Percentiles rank a stretch among this genome's conserved stretches.
Conservation (phyloP, 2,888 invertebrate species). For the Pyrocoelia pectoralis region DNA sequence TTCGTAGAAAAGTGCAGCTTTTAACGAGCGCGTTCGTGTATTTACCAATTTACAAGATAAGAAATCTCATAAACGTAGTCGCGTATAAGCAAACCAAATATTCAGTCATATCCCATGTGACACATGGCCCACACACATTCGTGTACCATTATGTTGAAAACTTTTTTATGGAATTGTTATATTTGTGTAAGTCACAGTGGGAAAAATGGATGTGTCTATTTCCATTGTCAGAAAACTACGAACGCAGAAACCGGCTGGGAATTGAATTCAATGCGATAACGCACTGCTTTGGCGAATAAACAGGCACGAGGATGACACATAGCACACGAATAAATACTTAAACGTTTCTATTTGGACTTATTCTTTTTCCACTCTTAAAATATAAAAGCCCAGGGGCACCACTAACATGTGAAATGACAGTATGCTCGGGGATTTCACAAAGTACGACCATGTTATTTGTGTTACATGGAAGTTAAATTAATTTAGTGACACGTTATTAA, state of each 20-base stretch:
- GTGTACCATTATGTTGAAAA: constrained; percentile 34
- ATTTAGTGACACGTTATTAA: background rate
- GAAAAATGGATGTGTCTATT: constrained; percentile 37
- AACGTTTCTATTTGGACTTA: constrained; percentile 30
- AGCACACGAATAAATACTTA: constrained; percentile 37
- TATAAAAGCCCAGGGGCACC: constrained; percentile 23
- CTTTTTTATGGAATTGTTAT: constrained; percentile 37
- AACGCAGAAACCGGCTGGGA: constrained; percentile 34
- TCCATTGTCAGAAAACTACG: constrained; percentile 32
- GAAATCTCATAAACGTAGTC: constrained; percentile 30
- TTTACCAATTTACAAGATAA: constrained; percentile 34
- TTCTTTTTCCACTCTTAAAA: constrained; percentile 15
- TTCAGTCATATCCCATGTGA: constrained; percentile 36
- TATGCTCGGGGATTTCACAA: background rate
- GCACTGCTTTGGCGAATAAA: constrained; percentile 37
- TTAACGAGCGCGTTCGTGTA: constrained; percentile 36
- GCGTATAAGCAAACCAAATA: constrained; percentile 33
- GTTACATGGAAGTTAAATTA: background rate
- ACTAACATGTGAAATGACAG: constrained; percentile 21
- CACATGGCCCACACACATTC: constrained; percentile 36
- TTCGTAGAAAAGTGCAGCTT: constrained; percentile 40
- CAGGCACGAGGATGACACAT: constrained; percentile 37
- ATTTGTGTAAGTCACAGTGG: constrained; percentile 37
- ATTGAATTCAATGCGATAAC: constrained; percentile 38
- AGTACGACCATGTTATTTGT: background rate